Evolutionary conservation across 2,888 invertebrate genomes (phyloP).

Genomic region (Temnothorax ravouxi): DNA sequence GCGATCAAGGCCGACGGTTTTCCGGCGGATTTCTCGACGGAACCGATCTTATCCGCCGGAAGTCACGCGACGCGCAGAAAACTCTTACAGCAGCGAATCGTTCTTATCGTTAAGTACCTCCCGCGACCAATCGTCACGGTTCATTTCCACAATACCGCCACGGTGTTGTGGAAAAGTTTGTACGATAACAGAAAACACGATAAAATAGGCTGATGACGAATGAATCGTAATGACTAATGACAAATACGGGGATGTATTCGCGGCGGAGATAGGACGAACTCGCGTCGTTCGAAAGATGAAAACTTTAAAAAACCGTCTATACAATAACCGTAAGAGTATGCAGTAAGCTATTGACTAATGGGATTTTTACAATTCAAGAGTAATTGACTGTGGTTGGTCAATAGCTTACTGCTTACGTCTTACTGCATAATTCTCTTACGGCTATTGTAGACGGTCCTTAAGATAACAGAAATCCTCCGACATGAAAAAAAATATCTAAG

Average conservation of each 20-base stretch:
- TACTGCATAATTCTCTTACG: too few relatives aligned
- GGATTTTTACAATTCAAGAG: too few relatives aligned
- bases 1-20: constrained; percentile 30
- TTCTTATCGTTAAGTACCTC: neutral
- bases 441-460: neutral
- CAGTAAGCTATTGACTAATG: too few relatives aligned
- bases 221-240: constrained; percentile 50
- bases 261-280: neutral
- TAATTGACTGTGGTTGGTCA: too few relatives aligned
- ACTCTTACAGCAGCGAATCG: constrained; percentile 28
- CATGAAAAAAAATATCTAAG: neutral
- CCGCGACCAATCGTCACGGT: constrained; percentile 31
- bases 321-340: too few relatives aligned
- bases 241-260: neutral
- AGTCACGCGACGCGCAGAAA: constrained; percentile 64
- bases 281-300: neutral
- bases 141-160: neutral
- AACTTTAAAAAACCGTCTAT: neutral
- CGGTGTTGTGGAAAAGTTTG: constrained; percentile 32
- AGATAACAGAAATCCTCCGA: neutral
- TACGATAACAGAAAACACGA: constrained; percentile 32
- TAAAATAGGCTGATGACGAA: constrained; percentile 68
- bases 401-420: too few relatives aligned
- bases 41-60: constrained; percentile 60
- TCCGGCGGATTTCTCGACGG: constrained; percentile 52